phyloP scores from a whole-genome alignment of 2,797 vertebrate genomes.

The Diplodus puntazzo region DNA sequence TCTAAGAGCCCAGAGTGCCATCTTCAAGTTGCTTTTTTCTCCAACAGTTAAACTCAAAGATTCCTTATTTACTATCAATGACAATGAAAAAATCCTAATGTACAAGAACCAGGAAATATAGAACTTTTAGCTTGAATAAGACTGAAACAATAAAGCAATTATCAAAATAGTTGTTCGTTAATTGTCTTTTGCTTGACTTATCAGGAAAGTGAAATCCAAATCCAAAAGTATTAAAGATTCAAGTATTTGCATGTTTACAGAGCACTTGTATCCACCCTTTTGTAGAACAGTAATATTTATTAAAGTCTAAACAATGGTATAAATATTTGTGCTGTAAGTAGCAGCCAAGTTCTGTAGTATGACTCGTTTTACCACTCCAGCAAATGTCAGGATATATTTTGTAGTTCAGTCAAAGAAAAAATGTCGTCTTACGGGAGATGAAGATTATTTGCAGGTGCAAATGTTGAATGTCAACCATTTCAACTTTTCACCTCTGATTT shows the following conservation, averaged over 20 bases:
- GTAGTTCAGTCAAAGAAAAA: slow-evolving; percentile 33
- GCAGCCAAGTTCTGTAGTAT: slow-evolving; percentile 26
- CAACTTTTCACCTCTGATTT: neutral
- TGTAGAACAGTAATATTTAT: slow-evolving; percentile 12
- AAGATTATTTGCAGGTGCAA: slow-evolving; percentile 37
- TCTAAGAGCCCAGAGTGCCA: too few species aligned
- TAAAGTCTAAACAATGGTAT: neutral
- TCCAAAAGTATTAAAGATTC: neutral
- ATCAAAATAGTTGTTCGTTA: too few species aligned
- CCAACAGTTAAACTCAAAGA: too few species aligned
- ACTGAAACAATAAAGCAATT: too few species aligned
- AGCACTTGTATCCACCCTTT: neutral
- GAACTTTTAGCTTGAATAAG: too few species aligned
- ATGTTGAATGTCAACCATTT: slow-evolving; percentile 16
- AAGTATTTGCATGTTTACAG: neutral
- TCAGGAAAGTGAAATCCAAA: neutral
- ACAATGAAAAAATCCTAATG: too few species aligned
- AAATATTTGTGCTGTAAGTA: slow-evolving; percentile 27
- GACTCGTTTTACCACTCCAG: slow-evolving; percentile 29
- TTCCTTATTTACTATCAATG: too few species aligned
- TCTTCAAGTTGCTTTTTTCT: too few species aligned
- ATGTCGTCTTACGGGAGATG: neutral
- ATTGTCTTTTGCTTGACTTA: too few species aligned
- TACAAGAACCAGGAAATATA: too few species aligned
- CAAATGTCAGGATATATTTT: slow-evolving; percentile 57